Evolutionary conservation across 2,113 vertebrate species (phyloP), one percentile per base, ranked within the genome.

Genomic region (Boulengerochromis microlepis): DNA sequence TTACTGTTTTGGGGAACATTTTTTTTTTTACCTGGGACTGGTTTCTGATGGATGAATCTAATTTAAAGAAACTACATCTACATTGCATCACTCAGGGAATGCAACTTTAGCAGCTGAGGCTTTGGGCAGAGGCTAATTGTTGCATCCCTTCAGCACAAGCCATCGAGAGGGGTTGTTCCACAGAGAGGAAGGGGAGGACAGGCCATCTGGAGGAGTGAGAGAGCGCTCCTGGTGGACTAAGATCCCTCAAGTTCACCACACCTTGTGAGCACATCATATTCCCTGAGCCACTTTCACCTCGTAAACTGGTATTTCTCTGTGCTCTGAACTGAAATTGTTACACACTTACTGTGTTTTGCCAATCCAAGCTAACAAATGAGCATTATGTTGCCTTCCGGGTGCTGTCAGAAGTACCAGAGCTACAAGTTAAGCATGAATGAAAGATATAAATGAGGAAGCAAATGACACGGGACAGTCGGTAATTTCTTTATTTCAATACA

Each of bases 181-280:
- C 66, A 42, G 82, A 87, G 42, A 35, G 83, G 74, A 22, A 80
- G 74, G 19, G 87, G 84, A 91, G 87, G 76, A 81, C n/a, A 1
- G 47, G 61, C 89, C 93, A 95, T 93, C 91, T 93, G 94, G 86
- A 87, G 66, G 18, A 81, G 82, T 84, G 82, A 82, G 88, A 91
- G 89, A 91, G 81, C 42, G 19, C 45, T 89, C 87, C 81, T 90
- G 47, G 80, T 90, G 88, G 88, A 90, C 84, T 35, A 47, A 81
- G 74, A 90, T 81, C 71, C 84, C 29, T 4, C 7, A 87, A 86
- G 61, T 90, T 90, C 42, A 87, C 35, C 61, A 61, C 86, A 86
- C 89, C 86, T 82, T 80, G 29, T 11, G 24, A 89, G 88, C 57
- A 59, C 56, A 42, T 85, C 85, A 80, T n/a, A 74, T 64, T 86